Base-by-base conservation (phyloP, 2,888 invertebrate species). In the Ennomos erosarius region DNA sequence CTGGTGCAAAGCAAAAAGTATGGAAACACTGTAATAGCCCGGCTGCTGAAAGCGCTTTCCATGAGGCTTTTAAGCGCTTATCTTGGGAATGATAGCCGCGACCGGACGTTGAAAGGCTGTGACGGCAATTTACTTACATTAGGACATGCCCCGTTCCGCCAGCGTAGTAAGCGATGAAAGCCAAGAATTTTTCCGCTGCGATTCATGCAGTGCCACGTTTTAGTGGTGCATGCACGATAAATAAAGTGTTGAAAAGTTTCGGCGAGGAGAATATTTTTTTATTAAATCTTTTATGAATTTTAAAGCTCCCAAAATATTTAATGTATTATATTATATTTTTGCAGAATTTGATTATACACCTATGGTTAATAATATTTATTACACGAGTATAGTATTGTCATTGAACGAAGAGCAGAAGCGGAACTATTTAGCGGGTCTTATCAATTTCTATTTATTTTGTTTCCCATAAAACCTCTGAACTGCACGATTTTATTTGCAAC, bases 111-210 rank as follows among this genome's bases (percentile, higher is more conserved):
- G 90, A 87, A 89, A 90, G 87, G 88, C 87, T 83, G 85, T 82
- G 88, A 88, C 87, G 88, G 88, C 91, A 91, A 91, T 91, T 91
- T 91, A 85, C 91, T 87, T 90, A 88, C 91, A 91, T 91, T 91
- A 91, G 90, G 84, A 87, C 84, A 83, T 83, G 81, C 77, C 82
- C 81, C 82, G 84, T 81, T 87, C 78, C 68, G 71, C 79, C 80
- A 81, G 76, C 70, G 74, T 69, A 66, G 71, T 72, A 68, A 67
- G 61, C 60, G 73, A 76, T 76, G 74, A 79, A 78, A 78, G 76
- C 67, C 53, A 76, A 70, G 69, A 74, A 70, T 76, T 80, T 79
- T 81, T 76, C 73, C 62, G 70, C 64, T 73, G 74, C 73, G 69
- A 74, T 78, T 75, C 70, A 68, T 72, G 64, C 63, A 72, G 65